A percentile compares a stretch with the other conserved stretches of the same genome.
phyloP scores from a whole-genome alignment of 2,113 vertebrate species.

The mouse (Mus musculus) region DNA sequence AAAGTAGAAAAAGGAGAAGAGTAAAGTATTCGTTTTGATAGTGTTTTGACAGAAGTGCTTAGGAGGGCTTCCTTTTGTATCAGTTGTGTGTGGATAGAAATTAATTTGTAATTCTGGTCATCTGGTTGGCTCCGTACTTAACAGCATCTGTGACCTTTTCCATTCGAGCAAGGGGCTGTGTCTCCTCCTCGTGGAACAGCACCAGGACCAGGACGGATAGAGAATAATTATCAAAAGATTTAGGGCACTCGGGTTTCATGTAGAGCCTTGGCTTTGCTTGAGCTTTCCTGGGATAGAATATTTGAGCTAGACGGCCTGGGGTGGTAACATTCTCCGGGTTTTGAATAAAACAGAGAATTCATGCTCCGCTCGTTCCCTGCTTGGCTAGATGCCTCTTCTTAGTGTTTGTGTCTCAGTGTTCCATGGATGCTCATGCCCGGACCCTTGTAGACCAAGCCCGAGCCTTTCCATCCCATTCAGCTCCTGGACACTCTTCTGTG shows the following conservation, averaged over 20 bases:
- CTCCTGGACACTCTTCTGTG: slow-evolving; percentile 36
- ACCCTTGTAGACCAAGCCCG: slow-evolving; percentile 81
- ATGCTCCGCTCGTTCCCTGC: slow-evolving; percentile 81
- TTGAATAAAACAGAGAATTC: slow-evolving; percentile 84
- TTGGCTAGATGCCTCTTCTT: slow-evolving; percentile 81
- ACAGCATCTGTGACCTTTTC: slow-evolving; percentile 71
- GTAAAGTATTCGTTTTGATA: slow-evolving; percentile 84
- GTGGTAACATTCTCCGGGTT: slow-evolving; percentile 78
- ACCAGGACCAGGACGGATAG: not conserved
- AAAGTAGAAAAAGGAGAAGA: slow-evolving; percentile 82
- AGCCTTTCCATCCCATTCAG: slow-evolving; percentile 58
- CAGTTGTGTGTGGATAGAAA: slow-evolving; percentile 84
- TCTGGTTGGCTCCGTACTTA: slow-evolving; percentile 79
- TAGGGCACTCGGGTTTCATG: not conserved
- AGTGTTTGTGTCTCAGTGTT: slow-evolving; percentile 81
- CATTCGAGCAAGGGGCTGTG: not conserved
- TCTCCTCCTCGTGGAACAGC: not conserved
- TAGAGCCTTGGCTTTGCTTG: not conserved
- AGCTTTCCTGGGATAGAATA: not conserved
- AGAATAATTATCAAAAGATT: slow-evolving; percentile 47
- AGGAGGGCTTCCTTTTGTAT: slow-evolving; percentile 84
- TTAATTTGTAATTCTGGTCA: slow-evolving; percentile 85
- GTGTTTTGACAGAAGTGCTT: slow-evolving; percentile 85
- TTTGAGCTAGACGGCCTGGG: slow-evolving; percentile 47
- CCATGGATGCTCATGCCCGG: slow-evolving; percentile 34